A percentile compares a stretch with the other conserved stretches of the same genome.
These are phyloP conservation scores for Dendropsophus ebraccatus DNA, from an alignment of 2,113 vertebrate species.

Conservation along the genomic window DNA sequence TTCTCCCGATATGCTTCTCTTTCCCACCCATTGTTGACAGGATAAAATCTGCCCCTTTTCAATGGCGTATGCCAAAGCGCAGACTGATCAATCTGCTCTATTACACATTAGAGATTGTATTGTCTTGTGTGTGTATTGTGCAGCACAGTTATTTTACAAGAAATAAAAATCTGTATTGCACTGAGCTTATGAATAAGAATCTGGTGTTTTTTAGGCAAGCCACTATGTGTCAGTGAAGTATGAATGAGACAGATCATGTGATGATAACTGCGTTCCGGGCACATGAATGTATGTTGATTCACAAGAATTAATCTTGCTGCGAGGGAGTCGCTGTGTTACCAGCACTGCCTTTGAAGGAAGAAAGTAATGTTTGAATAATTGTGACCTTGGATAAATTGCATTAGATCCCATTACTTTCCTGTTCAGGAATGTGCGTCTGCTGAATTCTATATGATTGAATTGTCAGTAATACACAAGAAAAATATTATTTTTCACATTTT, in stretches of 20 bases:
- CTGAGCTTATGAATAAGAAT: neutral
- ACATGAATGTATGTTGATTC: conserved; percentile 9
- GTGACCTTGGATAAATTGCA: conserved; percentile 23
- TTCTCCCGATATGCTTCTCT: too few relatives aligned
- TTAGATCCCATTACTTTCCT: conserved; percentile 20
- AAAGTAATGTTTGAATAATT: conserved; percentile 12
- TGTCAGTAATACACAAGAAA: conserved; percentile 13
- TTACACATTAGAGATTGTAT: too few relatives aligned
- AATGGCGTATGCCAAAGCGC: too few relatives aligned
- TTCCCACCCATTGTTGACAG: too few relatives aligned
- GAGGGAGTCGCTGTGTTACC: conserved; percentile 2
- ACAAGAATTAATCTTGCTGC: neutral
- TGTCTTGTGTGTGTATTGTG: too few relatives aligned
- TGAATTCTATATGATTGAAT: neutral
- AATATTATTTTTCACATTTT: conserved; percentile 20
- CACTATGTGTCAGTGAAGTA: neutral
- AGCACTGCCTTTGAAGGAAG: conserved; percentile 41
- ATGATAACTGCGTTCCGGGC: neutral
- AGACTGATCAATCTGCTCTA: too few relatives aligned
- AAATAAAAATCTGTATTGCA: neutral
- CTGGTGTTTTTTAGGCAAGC: neutral
- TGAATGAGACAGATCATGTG: conserved; percentile 9
- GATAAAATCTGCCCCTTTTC: too few relatives aligned
- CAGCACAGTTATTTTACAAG: too few relatives aligned
- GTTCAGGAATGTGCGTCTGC: conserved; percentile 30